Conservation (phyloP, 1,140 invertebrate genomes). For the Lucilia cuprina region DNA sequence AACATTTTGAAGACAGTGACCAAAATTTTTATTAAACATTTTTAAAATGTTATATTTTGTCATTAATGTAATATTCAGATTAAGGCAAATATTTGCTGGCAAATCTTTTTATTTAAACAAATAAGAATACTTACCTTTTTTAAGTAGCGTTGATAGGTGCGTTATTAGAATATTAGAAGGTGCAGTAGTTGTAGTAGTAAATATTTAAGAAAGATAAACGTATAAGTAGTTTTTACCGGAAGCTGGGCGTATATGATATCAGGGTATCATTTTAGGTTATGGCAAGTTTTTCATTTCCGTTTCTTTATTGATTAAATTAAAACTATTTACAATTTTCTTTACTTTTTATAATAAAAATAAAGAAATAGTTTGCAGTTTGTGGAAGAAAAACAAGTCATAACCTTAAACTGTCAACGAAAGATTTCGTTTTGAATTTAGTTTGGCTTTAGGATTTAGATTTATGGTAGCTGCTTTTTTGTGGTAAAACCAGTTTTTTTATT, state of each 20-base stretch:
- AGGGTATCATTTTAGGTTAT: conserved; percentile 59
- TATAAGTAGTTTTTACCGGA: conserved; percentile 48
- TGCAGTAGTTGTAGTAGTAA: not conserved
- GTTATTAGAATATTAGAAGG: not conserved
- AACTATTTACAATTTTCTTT: not conserved
- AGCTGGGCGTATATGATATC: conserved; percentile 63
- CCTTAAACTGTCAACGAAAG: not conserved
- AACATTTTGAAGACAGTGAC: too few species aligned
- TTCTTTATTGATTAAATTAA: not conserved
- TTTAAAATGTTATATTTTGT: too few species aligned
- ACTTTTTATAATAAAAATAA: not conserved
- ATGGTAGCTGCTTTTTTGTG: not conserved
- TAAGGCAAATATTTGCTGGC: too few species aligned
- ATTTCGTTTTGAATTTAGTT: not conserved
- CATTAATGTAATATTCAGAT: too few species aligned
- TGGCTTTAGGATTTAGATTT: not conserved
- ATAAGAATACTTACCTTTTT: not conserved
- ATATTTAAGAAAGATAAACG: not conserved
- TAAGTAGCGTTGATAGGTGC: not conserved
- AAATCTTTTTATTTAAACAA: too few species aligned
- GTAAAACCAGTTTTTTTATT: not conserved
- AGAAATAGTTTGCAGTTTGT: not conserved
- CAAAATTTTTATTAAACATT: too few species aligned
- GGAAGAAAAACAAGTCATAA: conserved; percentile 44
- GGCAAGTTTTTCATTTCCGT: conserved; percentile 36